Percentiles rank a stretch among this genome's conserved stretches.
Conservation (phyloP, 2,888 invertebrate species). For the Leptinotarsa juncta region DNA sequence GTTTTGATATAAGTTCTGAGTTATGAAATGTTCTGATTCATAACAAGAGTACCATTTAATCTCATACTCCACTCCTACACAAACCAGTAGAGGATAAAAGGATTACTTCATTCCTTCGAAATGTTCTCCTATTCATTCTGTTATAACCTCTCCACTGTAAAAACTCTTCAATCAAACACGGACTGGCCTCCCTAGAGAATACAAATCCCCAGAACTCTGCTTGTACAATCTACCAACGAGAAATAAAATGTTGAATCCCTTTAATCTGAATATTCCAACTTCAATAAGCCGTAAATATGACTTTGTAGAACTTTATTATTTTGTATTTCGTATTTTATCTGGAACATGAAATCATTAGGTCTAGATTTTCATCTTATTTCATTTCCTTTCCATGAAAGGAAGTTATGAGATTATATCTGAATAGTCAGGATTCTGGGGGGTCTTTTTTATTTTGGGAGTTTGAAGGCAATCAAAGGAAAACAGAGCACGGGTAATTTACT, state of each 20-base stretch:
- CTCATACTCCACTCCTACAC: too few species aligned
- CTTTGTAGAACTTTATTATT: constrained; percentile 41
- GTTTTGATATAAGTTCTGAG: too few species aligned
- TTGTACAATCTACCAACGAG: constrained; percentile 23
- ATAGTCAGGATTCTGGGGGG: not conserved
- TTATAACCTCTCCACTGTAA: not conserved
- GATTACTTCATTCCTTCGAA: too few species aligned
- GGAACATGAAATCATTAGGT: constrained; percentile 35
- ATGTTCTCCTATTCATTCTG: not conserved
- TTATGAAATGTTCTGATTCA: too few species aligned
- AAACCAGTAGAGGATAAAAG: too few species aligned
- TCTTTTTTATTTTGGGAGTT: not conserved
- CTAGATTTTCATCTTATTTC: constrained; percentile 34
- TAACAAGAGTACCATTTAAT: too few species aligned
- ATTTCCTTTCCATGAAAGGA: constrained; percentile 24
- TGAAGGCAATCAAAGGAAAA: not conserved
- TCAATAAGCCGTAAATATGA: constrained; percentile 47
- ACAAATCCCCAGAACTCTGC: constrained; percentile 14
- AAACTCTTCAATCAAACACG: constrained; percentile 11
- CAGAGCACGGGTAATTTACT: not conserved
- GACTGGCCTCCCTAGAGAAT: not conserved
- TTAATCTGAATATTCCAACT: constrained; percentile 46
- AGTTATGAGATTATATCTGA: constrained; percentile 29
- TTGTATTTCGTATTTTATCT: constrained; percentile 40
- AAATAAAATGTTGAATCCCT: constrained; percentile 42